Percentiles rank a stretch among this genome's conserved stretches.
Conservation (phyloP, 2,797 vertebrate species). For the Craterocephalus amniculus region DNA sequence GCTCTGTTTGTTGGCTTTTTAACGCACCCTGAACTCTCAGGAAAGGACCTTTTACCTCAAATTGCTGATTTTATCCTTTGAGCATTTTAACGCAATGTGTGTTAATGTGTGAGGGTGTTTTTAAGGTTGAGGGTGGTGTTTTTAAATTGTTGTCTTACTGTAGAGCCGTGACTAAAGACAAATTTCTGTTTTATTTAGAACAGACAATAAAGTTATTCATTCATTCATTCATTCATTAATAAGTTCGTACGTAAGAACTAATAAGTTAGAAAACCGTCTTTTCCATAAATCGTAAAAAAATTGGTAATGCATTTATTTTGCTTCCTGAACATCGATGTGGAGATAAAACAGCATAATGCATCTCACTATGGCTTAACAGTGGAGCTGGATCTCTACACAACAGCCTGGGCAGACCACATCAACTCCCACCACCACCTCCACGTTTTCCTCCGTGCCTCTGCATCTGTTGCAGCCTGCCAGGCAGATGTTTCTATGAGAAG, state of each 20-base stretch:
- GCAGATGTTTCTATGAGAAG: constrained; percentile 77
- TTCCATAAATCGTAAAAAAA: neutral
- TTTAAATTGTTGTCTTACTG: too few species aligned
- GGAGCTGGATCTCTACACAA: constrained; percentile 24
- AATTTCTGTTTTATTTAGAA: too few species aligned
- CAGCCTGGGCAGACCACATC: constrained; percentile 43
- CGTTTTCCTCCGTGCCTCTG: constrained; percentile 60
- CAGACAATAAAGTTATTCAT: too few species aligned
- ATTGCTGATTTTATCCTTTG: constrained; percentile 19
- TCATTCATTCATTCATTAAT: too few species aligned
- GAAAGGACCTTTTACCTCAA: constrained; percentile 29
- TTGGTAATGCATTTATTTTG: neutral
- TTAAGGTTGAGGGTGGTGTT: too few species aligned
- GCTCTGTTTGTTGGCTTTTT: constrained; percentile 34
- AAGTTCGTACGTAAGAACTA: too few species aligned
- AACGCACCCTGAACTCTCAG: constrained; percentile 20
- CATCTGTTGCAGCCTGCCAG: constrained; percentile 76
- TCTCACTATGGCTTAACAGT: constrained; percentile 32
- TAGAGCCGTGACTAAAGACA: too few species aligned
- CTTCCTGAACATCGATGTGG: neutral
- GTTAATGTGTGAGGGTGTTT: too few species aligned
- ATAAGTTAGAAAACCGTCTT: constrained; percentile 10
- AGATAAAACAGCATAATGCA: constrained; percentile 9
- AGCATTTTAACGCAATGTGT: too few species aligned
- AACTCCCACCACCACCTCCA: constrained; percentile 35